Base-by-base conservation (phyloP, 2,888 invertebrate species). In the Encarsia formosa region DNA sequence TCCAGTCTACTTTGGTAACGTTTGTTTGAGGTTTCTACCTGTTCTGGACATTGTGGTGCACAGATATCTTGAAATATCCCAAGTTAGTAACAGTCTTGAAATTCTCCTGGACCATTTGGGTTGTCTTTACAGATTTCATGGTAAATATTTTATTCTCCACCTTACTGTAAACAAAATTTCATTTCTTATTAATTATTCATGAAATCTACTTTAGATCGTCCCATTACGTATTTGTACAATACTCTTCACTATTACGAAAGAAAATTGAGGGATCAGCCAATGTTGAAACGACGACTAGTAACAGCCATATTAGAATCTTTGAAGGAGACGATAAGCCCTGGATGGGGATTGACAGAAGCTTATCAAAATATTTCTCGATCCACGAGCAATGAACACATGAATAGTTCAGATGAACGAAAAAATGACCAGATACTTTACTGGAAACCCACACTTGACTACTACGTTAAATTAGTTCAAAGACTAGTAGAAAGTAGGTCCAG, bases 171-270 rank as follows among this genome's bases (percentile, higher is more conserved):
- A n/a, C n/a, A n/a, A n/a, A n/a, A n/a, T n/a, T n/a, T n/a, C n/a
- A 63, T 29, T 6, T 29, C 6, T 24, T 35, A 52, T 37, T 11
- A 5, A 13, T 18, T 20, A 24, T 34, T 18, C 18, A 15, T n/a
- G 16, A 19, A 18, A 23, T 11, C 34, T 26, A 29, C 13, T 77
- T 11, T 73, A 91, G 92, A 96, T 79, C 89, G 94, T 0, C 97
- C 97, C 0, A 86, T 97, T 5, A 96, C 95, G 0, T 98, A 95
- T 74, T 78, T 98, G 18, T 98, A 96, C 75, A 96, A 95, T 71
- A 96, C 97, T 0, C 78, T 97, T n/a, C 95, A 96, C 74, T 98
- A 96, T 73, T 98, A 96, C 69, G 96, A 97, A 69, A 81, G 84
- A 5, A 88, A 90, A 64, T 76, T 98, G 31, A 79, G 90, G 6